Evolutionary conservation across 2,888 invertebrate genomes (phyloP), one percentile per base, ranked within the genome.

Genomic region (Ophion slaviceki): DNA sequence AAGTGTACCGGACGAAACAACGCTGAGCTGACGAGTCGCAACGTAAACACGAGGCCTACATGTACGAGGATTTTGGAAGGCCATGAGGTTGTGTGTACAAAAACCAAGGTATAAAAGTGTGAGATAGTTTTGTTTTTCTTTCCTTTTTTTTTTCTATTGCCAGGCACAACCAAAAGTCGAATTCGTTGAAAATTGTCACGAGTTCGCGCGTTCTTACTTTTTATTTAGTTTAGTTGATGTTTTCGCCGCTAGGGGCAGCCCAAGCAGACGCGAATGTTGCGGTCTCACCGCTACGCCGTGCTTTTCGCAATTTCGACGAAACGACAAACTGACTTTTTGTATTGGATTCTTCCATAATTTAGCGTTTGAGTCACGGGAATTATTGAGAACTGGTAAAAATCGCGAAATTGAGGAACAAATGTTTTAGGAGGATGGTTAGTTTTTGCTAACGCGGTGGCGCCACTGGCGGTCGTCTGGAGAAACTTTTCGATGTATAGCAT

Each of bases 1-100:
- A 87, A 76, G 70, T 72, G 67, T 72, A 61, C 76, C 8, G 61
- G 76, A 32, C 82, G 85, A 76, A 71, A 53, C 66, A 53, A 67
- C 14, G 32, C 74, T 36, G 67, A 76, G 47, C 32, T 24, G 53
- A 64, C 61, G 68, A 47, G 66, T 66, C 36, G 24, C 17, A 64
- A 75, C 64, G 75, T 75, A 75, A 75, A 75, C 75, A 75, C 36
- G 64, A 79, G 78, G 28, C 53, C 24, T 59, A 59, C 17, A 40
- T 66, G 20, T 57, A 72, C 62, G 64, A 80, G 64, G 64, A 28
- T 53, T 80, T 61, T 20, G 53, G 28, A 71, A 47, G 79, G 53
- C 53, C 59, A 24, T 71, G 36, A 62, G 71, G 32, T 62, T 64
- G 64, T 66, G 36, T 66, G 66, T 76, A 53, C 53, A 66, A 62